Percentiles rank a stretch among this genome's conserved stretches.
phyloP scores from a whole-genome alignment of 2,888 invertebrate genomes.

The Drosophila nr. fundita region DNA sequence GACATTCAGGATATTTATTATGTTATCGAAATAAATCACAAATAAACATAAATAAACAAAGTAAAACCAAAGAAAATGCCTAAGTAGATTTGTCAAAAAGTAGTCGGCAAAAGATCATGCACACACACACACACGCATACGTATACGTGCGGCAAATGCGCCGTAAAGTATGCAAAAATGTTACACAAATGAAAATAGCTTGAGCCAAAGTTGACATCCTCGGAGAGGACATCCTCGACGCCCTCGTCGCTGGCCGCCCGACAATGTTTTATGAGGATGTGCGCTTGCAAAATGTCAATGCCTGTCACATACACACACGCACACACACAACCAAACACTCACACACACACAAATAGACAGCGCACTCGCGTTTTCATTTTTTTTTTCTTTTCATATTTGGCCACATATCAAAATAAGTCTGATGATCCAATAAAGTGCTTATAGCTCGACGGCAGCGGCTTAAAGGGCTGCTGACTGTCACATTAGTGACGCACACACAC shows the following conservation, averaged over 20 bases:
- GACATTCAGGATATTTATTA: conserved; percentile 69
- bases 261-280: conserved; percentile 76
- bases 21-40: conserved; percentile 80
- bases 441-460: conserved; percentile 75
- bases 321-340: conserved; percentile 6
- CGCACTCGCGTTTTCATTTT: conserved; percentile 2
- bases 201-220: conserved; percentile 74
- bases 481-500: conserved; percentile 71
- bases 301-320: conserved; percentile 40
- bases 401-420: conserved; percentile 80
- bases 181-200: conserved; percentile 77
- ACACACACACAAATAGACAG: conserved; percentile 13
- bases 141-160: conserved; percentile 71
- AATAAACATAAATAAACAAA: conserved; percentile 80
- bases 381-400: conserved; percentile 51
- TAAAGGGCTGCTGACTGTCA: conserved; percentile 70
- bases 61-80: conserved; percentile 74
- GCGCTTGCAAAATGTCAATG: conserved; percentile 77
- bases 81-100: conserved; percentile 81
- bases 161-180: conserved; percentile 80
- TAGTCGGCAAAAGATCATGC: conserved; percentile 66
- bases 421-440: conserved; percentile 83
- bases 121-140: conserved; percentile 30
- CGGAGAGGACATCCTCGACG: conserved; percentile 21
- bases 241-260: conserved; percentile 45